These are phyloP conservation scores for Apoderus coryli DNA, from an alignment of 2,888 invertebrate genomes.

Conservation along the genomic window DNA sequence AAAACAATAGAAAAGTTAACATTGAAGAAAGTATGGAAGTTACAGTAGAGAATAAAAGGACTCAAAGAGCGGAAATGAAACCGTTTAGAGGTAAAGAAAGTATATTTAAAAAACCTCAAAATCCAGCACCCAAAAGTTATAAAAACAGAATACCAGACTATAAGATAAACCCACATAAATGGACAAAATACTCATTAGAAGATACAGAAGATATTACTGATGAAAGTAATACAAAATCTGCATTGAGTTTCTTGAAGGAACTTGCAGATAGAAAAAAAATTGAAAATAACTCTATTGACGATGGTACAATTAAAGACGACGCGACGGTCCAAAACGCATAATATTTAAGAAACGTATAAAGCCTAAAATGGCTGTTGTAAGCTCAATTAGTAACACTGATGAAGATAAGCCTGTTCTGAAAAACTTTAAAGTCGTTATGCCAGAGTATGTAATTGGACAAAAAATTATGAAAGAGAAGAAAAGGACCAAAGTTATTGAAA, in stretches of 20 bases:
- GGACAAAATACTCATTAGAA: slow-evolving; percentile 64
- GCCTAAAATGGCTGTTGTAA: too few relatives aligned
- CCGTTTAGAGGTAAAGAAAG: slow-evolving; percentile 58
- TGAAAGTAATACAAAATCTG: slow-evolving; percentile 59
- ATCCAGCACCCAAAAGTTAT: slow-evolving; percentile 37
- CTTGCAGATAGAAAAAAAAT: slow-evolving; percentile 34
- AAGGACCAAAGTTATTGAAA: slow-evolving; percentile 17
- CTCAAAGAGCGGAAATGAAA: slow-evolving; percentile 38
- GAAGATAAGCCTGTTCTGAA: slow-evolving; percentile 38
- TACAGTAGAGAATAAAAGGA: slow-evolving; percentile 16
- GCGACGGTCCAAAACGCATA: slow-evolving; percentile 25
- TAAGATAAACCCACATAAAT: slow-evolving; percentile 64
- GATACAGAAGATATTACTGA: slow-evolving; percentile 76
- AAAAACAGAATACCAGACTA: slow-evolving; percentile 37
- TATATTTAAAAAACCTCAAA: slow-evolving; percentile 62
- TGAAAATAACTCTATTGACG: slow-evolving; percentile 8
- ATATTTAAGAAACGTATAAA: slow-evolving; percentile 22
- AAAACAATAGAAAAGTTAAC: slow-evolving; percentile 31
- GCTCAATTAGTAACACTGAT: slow-evolving; percentile 6
- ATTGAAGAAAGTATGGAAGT: slow-evolving; percentile 16
- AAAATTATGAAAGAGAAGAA: slow-evolving; percentile 38
- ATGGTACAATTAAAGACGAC: slow-evolving; percentile 18
- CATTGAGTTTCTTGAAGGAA: slow-evolving; percentile 58
- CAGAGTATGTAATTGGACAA: slow-evolving; percentile 67
- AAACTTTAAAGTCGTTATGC: slow-evolving; percentile 61